These are phyloP conservation scores for Lycopodina hypogea DNA, from an alignment of 37 sponge, comb jelly and placozoan species.

Conservation along the genomic window DNA sequence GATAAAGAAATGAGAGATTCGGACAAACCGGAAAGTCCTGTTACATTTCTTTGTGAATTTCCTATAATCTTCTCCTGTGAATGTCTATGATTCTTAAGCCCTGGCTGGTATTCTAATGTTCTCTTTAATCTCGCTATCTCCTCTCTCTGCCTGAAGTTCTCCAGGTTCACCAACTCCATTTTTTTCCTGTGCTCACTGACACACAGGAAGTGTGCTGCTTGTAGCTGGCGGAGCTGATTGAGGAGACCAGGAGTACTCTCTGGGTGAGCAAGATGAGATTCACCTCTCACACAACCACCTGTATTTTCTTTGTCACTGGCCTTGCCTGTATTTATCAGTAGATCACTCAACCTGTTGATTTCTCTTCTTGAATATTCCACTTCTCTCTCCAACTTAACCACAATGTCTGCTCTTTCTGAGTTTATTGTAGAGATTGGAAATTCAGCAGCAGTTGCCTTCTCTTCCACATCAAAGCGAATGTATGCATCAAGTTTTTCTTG, in stretches of 20 bases:
- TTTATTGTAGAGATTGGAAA: no score
- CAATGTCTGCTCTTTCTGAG: not conserved
- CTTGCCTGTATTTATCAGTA: not conserved
- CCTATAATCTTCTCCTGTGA: not conserved
- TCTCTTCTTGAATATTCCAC: not conserved
- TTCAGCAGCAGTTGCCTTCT: not conserved
- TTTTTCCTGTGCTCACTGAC: not conserved
- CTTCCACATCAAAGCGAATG: conserved; percentile 10
- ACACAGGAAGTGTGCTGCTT: not conserved
- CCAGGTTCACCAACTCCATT: not conserved
- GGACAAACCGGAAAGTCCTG: not conserved
- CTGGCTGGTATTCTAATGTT: not conserved
- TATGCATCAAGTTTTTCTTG: conserved; percentile 10
- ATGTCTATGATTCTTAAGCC: not conserved
- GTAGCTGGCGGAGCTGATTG: not conserved
- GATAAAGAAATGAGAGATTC: not conserved
- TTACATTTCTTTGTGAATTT: not conserved
- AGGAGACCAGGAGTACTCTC: not conserved
- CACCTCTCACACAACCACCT: not conserved
- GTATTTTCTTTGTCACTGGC: not conserved
- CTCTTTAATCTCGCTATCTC: not conserved
- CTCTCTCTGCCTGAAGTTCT: not conserved
- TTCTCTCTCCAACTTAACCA: not conserved
- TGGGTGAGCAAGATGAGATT: not conserved
- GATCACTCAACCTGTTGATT: not conserved